Conservation (phyloP, 2,888 invertebrate species). For the Timandra comae region DNA sequence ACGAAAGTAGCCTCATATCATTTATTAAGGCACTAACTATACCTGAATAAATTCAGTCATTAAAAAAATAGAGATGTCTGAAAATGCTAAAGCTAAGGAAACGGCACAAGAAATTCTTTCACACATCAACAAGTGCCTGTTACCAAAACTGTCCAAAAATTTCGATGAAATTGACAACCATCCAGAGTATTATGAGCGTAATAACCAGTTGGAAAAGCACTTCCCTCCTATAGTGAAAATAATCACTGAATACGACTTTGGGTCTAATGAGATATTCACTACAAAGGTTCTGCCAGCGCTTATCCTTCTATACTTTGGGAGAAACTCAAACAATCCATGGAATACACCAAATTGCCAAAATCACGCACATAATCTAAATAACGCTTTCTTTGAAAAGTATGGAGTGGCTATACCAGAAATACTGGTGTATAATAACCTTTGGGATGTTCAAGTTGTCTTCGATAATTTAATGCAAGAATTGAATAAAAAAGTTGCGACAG, state of each 20-base stretch:
- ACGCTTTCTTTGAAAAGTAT: conserved; percentile 36
- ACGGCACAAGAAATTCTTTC: too few relatives aligned
- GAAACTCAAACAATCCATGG: conserved; percentile 41
- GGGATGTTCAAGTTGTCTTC: conserved; percentile 45
- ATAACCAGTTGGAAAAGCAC: conserved; percentile 30
- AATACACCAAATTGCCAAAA: conserved; percentile 38
- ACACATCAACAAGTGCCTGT: conserved; percentile 26
- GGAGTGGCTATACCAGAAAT: conserved; percentile 32
- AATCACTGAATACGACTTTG: conserved; percentile 35
- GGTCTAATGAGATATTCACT: conserved; percentile 21
- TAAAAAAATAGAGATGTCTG: too few relatives aligned
- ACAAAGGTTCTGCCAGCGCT: conserved; percentile 35
- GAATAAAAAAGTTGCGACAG: conserved; percentile 43
- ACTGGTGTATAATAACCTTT: conserved; percentile 33
- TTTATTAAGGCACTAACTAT: too few relatives aligned
- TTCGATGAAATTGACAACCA: conserved; percentile 42
- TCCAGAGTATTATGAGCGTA: conserved; percentile 40
- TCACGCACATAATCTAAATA: conserved; percentile 35
- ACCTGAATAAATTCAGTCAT: too few relatives aligned
- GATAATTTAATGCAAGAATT: conserved; percentile 45
- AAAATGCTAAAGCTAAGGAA: too few relatives aligned
- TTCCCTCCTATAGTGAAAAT: conserved; percentile 33
- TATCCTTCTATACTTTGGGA: conserved; percentile 45
- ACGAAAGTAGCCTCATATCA: too few relatives aligned
- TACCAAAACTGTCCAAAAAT: conserved; percentile 46